Percentiles rank a stretch among this genome's conserved stretches.
These are phyloP conservation scores for Parasteatoda tepidariorum DNA, from an alignment of 1,140 invertebrate genomes.

Conservation along the genomic window DNA sequence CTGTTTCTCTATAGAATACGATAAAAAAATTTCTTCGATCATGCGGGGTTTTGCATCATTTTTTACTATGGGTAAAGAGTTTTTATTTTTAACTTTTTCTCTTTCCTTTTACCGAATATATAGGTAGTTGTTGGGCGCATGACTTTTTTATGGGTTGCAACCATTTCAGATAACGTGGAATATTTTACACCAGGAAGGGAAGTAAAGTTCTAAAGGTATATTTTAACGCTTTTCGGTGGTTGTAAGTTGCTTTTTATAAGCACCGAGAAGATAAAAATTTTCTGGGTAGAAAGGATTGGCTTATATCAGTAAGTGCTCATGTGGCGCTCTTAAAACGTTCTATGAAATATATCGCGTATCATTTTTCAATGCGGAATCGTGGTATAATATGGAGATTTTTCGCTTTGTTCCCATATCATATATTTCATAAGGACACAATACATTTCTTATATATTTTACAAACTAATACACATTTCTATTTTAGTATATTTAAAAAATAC, in stretches of 20 bases:
- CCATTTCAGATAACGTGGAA: not conserved
- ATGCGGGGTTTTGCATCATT: constrained; percentile 15
- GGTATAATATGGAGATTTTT: not conserved
- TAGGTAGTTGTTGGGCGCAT: not conserved
- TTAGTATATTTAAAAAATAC: no score
- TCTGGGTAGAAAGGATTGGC: not conserved
- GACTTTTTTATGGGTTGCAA: not conserved
- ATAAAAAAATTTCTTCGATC: constrained; percentile 12
- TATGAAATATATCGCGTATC: not conserved
- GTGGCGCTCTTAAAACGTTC: not conserved
- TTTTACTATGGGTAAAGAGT: constrained; percentile 6
- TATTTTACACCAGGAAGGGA: not conserved
- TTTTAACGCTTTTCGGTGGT: not conserved
- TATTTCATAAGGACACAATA: no score
- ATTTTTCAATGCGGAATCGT: not conserved
- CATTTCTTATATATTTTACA: no score
- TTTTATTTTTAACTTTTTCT: not conserved
- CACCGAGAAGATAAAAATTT: not conserved
- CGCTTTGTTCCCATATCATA: not conserved
- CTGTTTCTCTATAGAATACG: not conserved
- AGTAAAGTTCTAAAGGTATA: not conserved
- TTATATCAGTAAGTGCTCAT: not conserved
- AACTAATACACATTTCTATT: no score
- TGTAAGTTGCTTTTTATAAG: not conserved
- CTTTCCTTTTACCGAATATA: not conserved